Conservation (phyloP, 35 echinoderm and acorn worm species). For the Apostichopus parvimensis region DNA sequence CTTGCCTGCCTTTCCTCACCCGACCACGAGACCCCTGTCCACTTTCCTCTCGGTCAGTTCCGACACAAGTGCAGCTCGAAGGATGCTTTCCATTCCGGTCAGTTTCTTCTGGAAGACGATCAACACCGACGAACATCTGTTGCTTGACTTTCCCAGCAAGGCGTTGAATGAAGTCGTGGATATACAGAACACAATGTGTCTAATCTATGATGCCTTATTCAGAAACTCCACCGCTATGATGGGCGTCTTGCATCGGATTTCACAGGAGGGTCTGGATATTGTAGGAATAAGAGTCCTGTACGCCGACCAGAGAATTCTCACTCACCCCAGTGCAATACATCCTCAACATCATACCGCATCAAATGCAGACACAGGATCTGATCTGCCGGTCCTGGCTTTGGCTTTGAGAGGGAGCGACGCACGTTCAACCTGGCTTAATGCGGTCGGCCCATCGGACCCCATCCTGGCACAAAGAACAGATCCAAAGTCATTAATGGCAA, state of each 20-base stretch:
- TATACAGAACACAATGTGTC: constrained; percentile 87
- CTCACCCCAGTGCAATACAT: constrained; percentile 45
- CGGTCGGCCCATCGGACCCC: constrained; percentile 85
- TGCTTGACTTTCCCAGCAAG: constrained; percentile 37
- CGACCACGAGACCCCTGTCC: constrained; percentile 69
- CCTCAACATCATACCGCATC: neutral
- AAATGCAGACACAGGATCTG: neutral
- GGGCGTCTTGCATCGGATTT: constrained; percentile 72
- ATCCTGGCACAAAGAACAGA: constrained; percentile 84
- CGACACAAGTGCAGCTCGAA: constrained; percentile 23
- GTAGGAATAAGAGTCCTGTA: constrained; percentile 82
- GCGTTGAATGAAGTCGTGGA: constrained; percentile 61
- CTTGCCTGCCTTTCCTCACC: constrained; percentile 67
- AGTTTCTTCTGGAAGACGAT: constrained; percentile 93
- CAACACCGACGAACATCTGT: constrained; percentile 61
- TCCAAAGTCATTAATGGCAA: constrained; percentile 82
- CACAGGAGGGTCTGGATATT: constrained; percentile 83
- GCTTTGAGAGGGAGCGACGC: constrained; percentile 76
- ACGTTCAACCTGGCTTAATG: constrained; percentile 76
- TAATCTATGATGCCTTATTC: constrained; percentile 79
- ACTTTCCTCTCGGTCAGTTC: constrained; percentile 66
- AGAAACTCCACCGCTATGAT: constrained; percentile 55
- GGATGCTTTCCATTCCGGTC: constrained; percentile 55
- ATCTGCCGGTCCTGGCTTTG: constrained; percentile 62
- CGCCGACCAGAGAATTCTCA: constrained; percentile 46